Percentiles rank a stretch among this genome's conserved stretches.
phyloP scores from a whole-genome alignment of 2,797 vertebrate genomes.

The Glossophaga mutica region DNA sequence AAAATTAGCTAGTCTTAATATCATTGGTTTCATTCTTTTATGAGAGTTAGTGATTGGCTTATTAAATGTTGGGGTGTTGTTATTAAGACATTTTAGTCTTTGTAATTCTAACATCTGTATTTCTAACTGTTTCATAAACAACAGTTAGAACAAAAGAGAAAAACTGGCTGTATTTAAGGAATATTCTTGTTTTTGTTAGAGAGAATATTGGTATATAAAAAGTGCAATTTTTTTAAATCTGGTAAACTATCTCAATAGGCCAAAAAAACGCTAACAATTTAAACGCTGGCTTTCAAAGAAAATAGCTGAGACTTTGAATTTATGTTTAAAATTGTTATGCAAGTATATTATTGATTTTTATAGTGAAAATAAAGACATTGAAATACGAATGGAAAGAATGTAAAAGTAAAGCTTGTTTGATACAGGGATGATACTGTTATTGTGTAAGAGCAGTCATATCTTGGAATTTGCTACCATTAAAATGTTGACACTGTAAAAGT shows the following conservation, averaged over 20 bases:
- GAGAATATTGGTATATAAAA: background rate
- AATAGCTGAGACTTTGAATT: slow-evolving; percentile 26
- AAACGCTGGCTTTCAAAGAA: slow-evolving; percentile 3
- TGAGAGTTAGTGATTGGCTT: slow-evolving; percentile 9
- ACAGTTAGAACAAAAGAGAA: slow-evolving; percentile 41
- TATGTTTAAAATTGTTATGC: slow-evolving; percentile 33
- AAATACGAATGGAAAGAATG: background rate
- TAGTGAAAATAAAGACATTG: slow-evolving; percentile 2
- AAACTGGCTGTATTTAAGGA: slow-evolving; percentile 3
- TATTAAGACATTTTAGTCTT: slow-evolving; percentile 29
- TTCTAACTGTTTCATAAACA: slow-evolving; percentile 23
- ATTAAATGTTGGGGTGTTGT: slow-evolving; percentile 4
- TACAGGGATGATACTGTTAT: background rate
- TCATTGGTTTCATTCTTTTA: background rate
- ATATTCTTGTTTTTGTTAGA: background rate
- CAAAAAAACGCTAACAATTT: slow-evolving; percentile 19
- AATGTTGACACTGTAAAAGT: background rate
- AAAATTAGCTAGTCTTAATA: background rate
- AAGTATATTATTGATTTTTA: background rate
- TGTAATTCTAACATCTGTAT: slow-evolving; percentile 41
- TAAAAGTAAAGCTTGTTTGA: background rate
- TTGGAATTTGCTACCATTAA: background rate
- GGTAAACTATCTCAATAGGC: background rate
- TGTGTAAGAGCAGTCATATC: background rate
- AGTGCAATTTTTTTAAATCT: background rate